Evolutionary conservation across 2,888 invertebrate genomes (phyloP), one percentile per base, ranked within the genome.

Genomic region (Rotaria magnacalcarata): DNA sequence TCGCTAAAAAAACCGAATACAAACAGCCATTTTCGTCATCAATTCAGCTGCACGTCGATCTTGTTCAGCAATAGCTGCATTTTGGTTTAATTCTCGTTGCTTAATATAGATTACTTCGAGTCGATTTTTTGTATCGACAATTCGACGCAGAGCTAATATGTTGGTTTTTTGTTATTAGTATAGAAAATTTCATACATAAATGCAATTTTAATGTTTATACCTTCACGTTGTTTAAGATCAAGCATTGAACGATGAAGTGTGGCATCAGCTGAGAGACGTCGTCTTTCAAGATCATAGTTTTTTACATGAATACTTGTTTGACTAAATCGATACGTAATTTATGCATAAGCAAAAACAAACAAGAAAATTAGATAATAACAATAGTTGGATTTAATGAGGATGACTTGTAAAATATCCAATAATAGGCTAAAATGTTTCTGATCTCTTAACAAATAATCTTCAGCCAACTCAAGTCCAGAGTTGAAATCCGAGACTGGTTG

Each of bases 151-250:
- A 87, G 90, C 90, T 90, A 84, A 27, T 43, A 58, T 27, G 7
- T 24, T 34, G 34, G 1, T 34, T 1, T 50, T 50, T 50, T 11
- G 0, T 11, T 50, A 50, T 50, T 50, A 11, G 10, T 11, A 50
- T 50, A 50, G 5, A 14, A 0, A 5, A 47, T 0, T 11, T n/a
- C 2, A 52, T 2, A 14, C n/a, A 84, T 8, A 67, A 4, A 27
- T 27, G 3, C 2, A 14, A 67, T 6, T 6, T 14, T 27, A 11
- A 27, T n/a, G 4, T n/a, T 47, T 43, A 43, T 87, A 90, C 90
- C 90, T 88, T 90, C 90, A 86, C 90, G 87, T 86, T 90, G 89
- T 87, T 89, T 90, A 86, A 90, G 89, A 60, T 89, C 89, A 84
- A 90, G 88, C 86, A 90, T 90, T 75, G 89, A 88, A 87, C 89